Percentiles rank a stretch among this genome's conserved stretches.
phyloP scores from a whole-genome alignment of 2,888 invertebrate species.

The Andrena fulva region DNA sequence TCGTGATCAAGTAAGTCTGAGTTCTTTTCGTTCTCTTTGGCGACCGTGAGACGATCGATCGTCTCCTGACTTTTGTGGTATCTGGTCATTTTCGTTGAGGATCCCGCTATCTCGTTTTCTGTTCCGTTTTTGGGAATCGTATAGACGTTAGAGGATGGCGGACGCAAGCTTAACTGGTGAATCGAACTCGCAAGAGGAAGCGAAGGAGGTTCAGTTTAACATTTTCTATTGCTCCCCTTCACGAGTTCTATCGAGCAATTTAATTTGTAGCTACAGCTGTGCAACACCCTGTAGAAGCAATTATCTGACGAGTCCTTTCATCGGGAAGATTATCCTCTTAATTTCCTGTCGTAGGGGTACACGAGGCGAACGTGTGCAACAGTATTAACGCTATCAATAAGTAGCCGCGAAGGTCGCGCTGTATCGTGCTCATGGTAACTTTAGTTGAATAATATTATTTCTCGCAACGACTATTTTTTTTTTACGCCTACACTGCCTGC shows the following conservation, averaged over 20 bases:
- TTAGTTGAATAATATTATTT: constrained; percentile 51
- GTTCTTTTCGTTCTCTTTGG: background rate
- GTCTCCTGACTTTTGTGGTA: background rate
- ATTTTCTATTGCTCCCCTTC: background rate
- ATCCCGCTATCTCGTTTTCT: background rate
- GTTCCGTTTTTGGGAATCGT: background rate
- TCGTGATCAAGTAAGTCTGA: background rate
- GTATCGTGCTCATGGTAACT: constrained; percentile 8
- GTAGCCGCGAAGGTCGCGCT: constrained; percentile 29
- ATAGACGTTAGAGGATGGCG: background rate
- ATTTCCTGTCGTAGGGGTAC: constrained; percentile 30
- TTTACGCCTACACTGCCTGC: constrained; percentile 60
- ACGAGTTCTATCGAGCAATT: background rate
- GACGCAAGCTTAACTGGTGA: background rate
- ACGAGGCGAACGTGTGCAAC: constrained; percentile 36
- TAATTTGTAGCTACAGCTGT: background rate
- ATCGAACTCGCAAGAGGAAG: background rate
- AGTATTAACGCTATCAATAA: constrained; percentile 57
- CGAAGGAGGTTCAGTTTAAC: background rate
- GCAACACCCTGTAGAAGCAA: background rate
- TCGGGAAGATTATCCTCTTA: constrained; percentile 23
- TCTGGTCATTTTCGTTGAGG: background rate
- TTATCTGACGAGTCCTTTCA: background rate
- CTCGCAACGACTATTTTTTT: constrained; percentile 30
- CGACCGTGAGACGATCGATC: background rate